Evolutionary conservation across 2,888 invertebrate species (phyloP), one percentile per base, ranked within the genome.

Genomic region (Drosophila subquinaria): DNA sequence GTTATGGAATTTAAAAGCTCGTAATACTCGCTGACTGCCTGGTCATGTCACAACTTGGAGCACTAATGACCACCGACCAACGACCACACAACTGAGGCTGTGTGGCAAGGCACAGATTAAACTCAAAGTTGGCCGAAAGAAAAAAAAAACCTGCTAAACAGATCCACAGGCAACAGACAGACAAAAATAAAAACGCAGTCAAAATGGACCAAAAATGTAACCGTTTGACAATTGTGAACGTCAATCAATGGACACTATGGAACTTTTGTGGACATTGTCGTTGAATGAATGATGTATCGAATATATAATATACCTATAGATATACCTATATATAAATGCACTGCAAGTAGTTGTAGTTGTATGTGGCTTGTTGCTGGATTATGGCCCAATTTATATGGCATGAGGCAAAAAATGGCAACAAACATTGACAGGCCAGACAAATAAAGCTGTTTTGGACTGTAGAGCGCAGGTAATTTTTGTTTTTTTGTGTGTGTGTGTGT

Each of bases 251-350:
- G n/a, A 40, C 13, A 52, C n/a, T 45, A 42, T 45, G 45, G 6
- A 23, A 57, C 36, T 38, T 38, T 36, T 47, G 35, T 45, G 6
- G 45, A 23, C 57, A 42, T 51, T 53, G 43, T 59, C 56, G 42
- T 40, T 55, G 53, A 62, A 52, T 75, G 66, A 75, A 66, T 70
- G 62, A 70, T 75, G 63, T 71, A 75, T 75, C 67, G 75, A 65
- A 70, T 35, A 65, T 52, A 55, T 47, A 23, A 23, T 20, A 35
- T 20, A 35, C 5, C 13, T 6, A 11, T 50, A 10, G 3, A 17
- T 51, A 13, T 20, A 23, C 36, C 2, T 33, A 13, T 33, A 51
- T 27, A 48, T 30, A 48, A 48, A 33, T 48, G 48, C 30, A 57
- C 30, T 23, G 8, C 56, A 36, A 20, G 42, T 35, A 15, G 15